Percentiles rank a stretch among this genome's conserved stretches.
phyloP scores from a whole-genome alignment of 2,113 vertebrate genomes.

The Acanthochromis polyacanthus region DNA sequence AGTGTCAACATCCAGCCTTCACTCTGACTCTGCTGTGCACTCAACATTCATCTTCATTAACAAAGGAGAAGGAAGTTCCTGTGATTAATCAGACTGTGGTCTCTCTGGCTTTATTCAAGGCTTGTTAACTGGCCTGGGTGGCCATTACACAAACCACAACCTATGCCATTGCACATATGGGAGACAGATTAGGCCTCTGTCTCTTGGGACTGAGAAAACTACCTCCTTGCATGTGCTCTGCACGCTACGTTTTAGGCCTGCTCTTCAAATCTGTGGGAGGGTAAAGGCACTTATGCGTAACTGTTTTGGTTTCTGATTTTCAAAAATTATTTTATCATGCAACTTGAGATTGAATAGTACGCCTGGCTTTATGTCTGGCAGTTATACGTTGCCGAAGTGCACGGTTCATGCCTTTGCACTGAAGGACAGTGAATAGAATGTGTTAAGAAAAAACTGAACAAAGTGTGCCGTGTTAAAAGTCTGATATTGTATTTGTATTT shows the following conservation, averaged over 20 bases:
- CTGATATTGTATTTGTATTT: background rate
- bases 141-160: constrained; percentile 74
- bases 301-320: constrained; percentile 6
- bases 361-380: background rate
- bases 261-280: constrained; percentile 50
- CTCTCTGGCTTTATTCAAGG: constrained; percentile 72
- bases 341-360: background rate
- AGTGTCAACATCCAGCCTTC: constrained; percentile 34
- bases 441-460: background rate
- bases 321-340: background rate
- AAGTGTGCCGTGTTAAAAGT: background rate
- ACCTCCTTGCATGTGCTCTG: constrained; percentile 68
- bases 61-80: constrained; percentile 57
- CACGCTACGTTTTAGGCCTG: constrained; percentile 68
- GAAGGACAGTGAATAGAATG: background rate
- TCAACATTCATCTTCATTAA: constrained; percentile 75
- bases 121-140: constrained; percentile 78
- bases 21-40: constrained; percentile 4
- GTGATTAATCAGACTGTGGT: constrained; percentile 66
- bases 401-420: background rate
- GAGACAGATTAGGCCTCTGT: constrained; percentile 67
- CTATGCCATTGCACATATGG: constrained; percentile 74
- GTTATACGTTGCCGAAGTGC: background rate
- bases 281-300: constrained; percentile 14
- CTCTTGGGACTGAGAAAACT: constrained; percentile 67